Base-by-base conservation (phyloP, 2,797 vertebrate genomes). In the Pseudochirops corinnae region DNA sequence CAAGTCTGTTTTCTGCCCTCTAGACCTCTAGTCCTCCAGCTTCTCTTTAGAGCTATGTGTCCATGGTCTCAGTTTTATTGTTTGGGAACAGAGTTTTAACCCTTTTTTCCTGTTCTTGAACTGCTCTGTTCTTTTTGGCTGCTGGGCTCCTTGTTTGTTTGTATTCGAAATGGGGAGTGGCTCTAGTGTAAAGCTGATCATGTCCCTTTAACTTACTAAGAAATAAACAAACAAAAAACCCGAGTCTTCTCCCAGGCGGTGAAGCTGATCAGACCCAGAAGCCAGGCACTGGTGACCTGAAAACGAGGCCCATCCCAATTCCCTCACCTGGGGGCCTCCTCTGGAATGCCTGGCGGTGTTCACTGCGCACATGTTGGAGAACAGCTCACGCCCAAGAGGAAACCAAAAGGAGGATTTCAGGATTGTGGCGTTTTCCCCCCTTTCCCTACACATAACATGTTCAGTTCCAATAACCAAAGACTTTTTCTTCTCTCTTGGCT, bases 301-400 rank as follows among this genome's bases (percentile, higher is more conserved):
- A 95, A 24, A 55, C 14, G 56, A 93, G 91, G 56, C 52, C 29
- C 50, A 13, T 93, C 92, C 58, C 74, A 14, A 91, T 93, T 92
- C 93, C 57, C 57, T 56, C 56, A 53, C 93, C 92, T 95, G 92
- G 90, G 95, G 52, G 53, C 92, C 91, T 94, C 95, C 95, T 92
- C 1, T 90, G 94, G 91, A 98, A 96, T 93, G 46, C 31, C 95
- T 97, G 94, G 92, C 96, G 93, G 93, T 16, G 3, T 91, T 93
- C 53, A 92, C 29, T 52, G 56, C 56, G 6, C 58, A 67, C 3
- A 3, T 92, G 50, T 62, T 95, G 5, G 39, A 93, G 29, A 91
- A 96, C 24, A 95, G 93, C 96, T 97, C 94, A 93, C 33, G 74
- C 92, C 90, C 91, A 82, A 11, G 55, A 95, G 39, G 52, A 95